Evolutionary conservation across 2,113 vertebrate species (phyloP), one percentile per base, ranked within the genome.

Genomic region (Paradisaea rubra): DNA sequence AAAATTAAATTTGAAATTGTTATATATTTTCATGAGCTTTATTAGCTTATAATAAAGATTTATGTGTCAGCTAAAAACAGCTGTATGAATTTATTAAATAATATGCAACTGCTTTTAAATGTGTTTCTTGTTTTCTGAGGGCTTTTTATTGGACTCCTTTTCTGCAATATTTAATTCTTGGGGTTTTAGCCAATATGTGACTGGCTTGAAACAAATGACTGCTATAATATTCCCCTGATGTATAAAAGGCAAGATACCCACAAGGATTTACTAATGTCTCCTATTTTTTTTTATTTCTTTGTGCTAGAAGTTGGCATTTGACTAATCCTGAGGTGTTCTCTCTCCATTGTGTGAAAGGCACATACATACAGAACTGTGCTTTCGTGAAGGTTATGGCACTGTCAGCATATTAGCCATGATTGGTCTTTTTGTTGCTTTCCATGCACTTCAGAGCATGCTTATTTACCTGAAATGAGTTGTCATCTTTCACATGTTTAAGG

Each of bases 121-220:
- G 15, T 94, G 79, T 82, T 94, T 91, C 92, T 82, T 82, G 59
- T 94, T 93, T 93, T 85, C 71, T 80, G 66, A 77, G 66, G 33
- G 28, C 4, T 76, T 94, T 95, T 93, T 85, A 94, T 86, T 93
- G 63, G 57, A 61, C 11, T 72, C 57, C 28, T 87, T 77, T 81
- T 59, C 61, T 68, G 28, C 57, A 60, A 21, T 89, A 61, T 95
- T 94, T 93, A 81, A 70, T 96, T 37, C 13, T 74, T 27, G 53
- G 52, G 22, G 25, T 59, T 95, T 93, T 61, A 70, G 91, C 66
- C 92, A 93, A 3, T 53, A 89, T 74, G 5, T 61, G 59, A 80
- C 71, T 73, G 44, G 25, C 61, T 77, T 81, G 65, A 96, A 94
- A 86, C 56, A 74, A 93, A 93, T 74, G 31, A 85, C 49, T 89